Percentiles rank a stretch among this genome's conserved stretches.
Evolutionary conservation across 1,140 invertebrate genomes (phyloP).

Genomic region (Drosophila suzukii): DNA sequence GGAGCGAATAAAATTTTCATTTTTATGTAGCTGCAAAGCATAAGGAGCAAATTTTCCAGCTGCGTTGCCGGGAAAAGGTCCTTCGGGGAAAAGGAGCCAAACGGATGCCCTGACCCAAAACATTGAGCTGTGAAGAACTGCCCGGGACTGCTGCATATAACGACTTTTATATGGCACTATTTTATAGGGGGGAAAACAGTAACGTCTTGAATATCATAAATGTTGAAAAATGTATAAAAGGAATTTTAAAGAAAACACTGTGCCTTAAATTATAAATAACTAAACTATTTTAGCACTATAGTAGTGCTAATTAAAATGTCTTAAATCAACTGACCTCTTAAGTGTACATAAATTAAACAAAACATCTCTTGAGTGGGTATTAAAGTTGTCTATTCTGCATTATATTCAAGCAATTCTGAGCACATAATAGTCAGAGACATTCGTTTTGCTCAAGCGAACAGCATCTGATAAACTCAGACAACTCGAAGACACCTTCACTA

Average conservation of each 20-base stretch:
- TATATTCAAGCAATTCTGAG: not conserved
- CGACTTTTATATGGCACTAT: conserved; percentile 4
- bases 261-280: no score
- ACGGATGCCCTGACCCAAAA: conserved; percentile 12
- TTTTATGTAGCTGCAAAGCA: conserved; percentile 40
- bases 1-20: conserved; percentile 51
- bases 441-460: not conserved
- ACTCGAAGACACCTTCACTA: conserved; percentile 14
- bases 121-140: not conserved
- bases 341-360: no score
- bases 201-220: not conserved
- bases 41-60: conserved; percentile 28
- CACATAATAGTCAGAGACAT: not conserved
- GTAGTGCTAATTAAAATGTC: no score
- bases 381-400: no score
- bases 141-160: not conserved
- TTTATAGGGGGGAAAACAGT: not conserved
- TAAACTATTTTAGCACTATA: no score
- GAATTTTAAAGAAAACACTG: no score
- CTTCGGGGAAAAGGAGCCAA: not conserved
- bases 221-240: not conserved
- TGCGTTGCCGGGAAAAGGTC: conserved; percentile 7
- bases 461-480: conserved; percentile 7
- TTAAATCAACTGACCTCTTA: no score
- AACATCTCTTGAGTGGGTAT: not conserved